A percentile compares a stretch with the other conserved stretches of the same genome.
Conservation (phyloP, 1,140 invertebrate genomes). For the Onthophagus taurus region DNA sequence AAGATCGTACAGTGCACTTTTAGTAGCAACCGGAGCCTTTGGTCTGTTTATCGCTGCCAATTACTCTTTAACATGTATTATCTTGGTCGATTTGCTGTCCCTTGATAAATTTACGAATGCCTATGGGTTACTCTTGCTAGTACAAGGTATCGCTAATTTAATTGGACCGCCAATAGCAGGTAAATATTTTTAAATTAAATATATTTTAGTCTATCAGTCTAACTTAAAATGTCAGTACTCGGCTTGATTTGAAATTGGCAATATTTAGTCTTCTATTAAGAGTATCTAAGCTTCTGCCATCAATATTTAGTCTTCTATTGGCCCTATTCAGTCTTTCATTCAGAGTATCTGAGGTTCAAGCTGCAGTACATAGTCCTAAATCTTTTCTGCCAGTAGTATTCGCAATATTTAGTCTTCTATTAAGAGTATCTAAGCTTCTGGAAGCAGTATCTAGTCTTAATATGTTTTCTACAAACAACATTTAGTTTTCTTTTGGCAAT, state of each 20-base stretch:
- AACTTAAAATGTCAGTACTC: background rate
- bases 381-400: too few relatives aligned
- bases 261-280: background rate
- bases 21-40: slow-evolving; percentile 58
- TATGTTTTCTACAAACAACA: too few relatives aligned
- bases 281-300: too few relatives aligned
- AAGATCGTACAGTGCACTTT: slow-evolving; percentile 50
- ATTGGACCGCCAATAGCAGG: slow-evolving; percentile 80
- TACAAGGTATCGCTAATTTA: slow-evolving; percentile 81
- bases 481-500: too few relatives aligned
- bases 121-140: slow-evolving; percentile 76
- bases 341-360: too few relatives aligned
- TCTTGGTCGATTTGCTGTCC: slow-evolving; percentile 74
- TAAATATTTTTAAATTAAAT: slow-evolving; percentile 30
- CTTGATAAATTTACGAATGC: slow-evolving; percentile 83
- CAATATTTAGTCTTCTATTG: too few relatives aligned
- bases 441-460: too few relatives aligned
- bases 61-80: slow-evolving; percentile 77
- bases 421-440: too few relatives aligned
- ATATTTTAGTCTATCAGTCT: background rate
- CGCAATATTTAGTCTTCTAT: too few relatives aligned
- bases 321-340: too few relatives aligned
- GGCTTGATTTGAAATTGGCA: background rate
- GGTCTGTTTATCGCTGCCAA: slow-evolving; percentile 80
- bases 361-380: too few relatives aligned